Base-by-base conservation (phyloP, 1,140 invertebrate genomes). In the Helicorthomorpha holstii region DNA sequence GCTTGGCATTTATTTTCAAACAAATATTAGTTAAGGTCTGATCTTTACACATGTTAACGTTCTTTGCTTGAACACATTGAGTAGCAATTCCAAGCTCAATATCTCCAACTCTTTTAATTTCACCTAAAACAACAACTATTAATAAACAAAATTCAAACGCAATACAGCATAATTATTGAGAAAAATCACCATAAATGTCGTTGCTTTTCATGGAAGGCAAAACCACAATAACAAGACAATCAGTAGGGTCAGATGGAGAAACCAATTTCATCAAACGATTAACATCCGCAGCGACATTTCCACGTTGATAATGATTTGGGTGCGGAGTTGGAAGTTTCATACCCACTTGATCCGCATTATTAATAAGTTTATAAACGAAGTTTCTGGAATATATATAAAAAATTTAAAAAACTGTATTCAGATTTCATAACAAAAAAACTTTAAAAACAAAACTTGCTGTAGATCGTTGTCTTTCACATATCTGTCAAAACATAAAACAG, bases 1-100 rank as follows among this genome's bases (percentile, higher is more conserved):
- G 59, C 65, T 93, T 92, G 0, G 83, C 78, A 64, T 84, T 83
- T 0, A 93, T 75, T 71, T 94, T 93, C 1, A 88, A 63, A 16
- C 90, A 63, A 55, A 93, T 79, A 62, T 93, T 93, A 0, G 64
- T 58, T n/a, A 74, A 61, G 0, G 77, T 76, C 0, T 75, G 55
- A 22, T 61, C 57, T 71, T 2, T 57, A 24, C 65, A 54, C 41
- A 64, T 49, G 55, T 49, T 1, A 75, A 60, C 14, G 79, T 89
- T 49, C 48, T 58, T 24, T 67, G 63, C 61, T 44, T 81, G 83
- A 7, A 93, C 69, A 60, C 87, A 91, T 59, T 91, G 87, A 0
- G 88, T 91, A 16, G 88, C 61, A 41, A 88, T 69, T 2, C 84
- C 84, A 43, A 83, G 66, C 2, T 72, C 63, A 0, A 83, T 61